Conservation (phyloP, 2,888 invertebrate genomes). For the Mesorhabditis spiculigera region DNA sequence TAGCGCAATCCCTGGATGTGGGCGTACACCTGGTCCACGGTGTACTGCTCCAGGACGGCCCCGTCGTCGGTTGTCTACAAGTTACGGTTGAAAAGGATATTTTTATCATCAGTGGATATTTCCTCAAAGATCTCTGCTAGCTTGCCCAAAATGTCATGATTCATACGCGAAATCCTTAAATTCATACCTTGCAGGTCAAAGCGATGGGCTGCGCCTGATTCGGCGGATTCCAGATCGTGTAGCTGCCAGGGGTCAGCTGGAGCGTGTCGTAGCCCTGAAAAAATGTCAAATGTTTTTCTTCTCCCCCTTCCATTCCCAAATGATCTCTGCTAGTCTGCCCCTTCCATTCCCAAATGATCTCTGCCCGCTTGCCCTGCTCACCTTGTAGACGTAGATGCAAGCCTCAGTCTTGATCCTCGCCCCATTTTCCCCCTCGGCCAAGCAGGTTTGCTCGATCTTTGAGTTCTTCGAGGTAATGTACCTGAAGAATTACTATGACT, state of each 20-base stretch:
- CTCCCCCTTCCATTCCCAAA: not conserved
- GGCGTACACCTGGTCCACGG: not conserved
- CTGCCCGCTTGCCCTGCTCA: not conserved
- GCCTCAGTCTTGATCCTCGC: constrained; percentile 43
- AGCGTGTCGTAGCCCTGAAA: constrained; percentile 44
- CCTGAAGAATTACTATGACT: constrained; percentile 5
- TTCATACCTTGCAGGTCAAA: constrained; percentile 32
- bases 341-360: too few relatives aligned
- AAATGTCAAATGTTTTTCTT: not conserved
- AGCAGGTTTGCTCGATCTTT: constrained; percentile 50
- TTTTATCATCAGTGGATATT: too few relatives aligned
- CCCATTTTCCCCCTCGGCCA: constrained; percentile 27
- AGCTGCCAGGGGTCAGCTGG: constrained; percentile 42
- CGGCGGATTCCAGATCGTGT: constrained; percentile 48
- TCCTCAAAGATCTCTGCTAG: not conserved
- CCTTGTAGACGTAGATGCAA: constrained; percentile 47
- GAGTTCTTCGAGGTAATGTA: constrained; percentile 29
- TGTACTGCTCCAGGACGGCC: not conserved
- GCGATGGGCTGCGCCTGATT: constrained; percentile 34
- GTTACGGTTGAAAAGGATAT: too few relatives aligned
- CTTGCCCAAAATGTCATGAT: not conserved
- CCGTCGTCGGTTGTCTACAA: not conserved
- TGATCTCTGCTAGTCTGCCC: too few relatives aligned
- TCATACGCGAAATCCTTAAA: too few relatives aligned
- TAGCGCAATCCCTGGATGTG: not conserved